Evolutionary conservation across 2,113 vertebrate genomes (phyloP), one percentile per base, ranked within the genome.

Genomic region (Corydoras maculifer): DNA sequence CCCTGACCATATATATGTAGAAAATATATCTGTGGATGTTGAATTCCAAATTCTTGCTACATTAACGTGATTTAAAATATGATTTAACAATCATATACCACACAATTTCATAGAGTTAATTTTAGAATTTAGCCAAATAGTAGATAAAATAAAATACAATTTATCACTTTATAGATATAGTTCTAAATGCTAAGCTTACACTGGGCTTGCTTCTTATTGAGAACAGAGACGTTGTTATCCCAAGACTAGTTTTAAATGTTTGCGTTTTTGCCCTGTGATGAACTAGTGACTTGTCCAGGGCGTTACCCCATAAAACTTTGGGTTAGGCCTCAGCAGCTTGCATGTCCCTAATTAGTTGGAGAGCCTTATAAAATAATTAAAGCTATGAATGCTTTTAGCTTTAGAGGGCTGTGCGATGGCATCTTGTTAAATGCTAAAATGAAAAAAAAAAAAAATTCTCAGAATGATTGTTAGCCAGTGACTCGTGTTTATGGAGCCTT

Each of bases 1-100:
- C 80, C 77, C 65, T 75, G 76, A 83, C 53, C 80, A 84, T 78
- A 83, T 78, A 62, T 14, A 55, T 12, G 62, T 30, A 14, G 48
- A 18, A 48, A 48, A 61, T 61, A 15, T 61, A 32, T 61, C 84
- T 76, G 81, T 78, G 54, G 10, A 31, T 13, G 59, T 15, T 5
- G 54, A 31, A 30, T 48, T 62, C 68, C 49, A 77, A 81, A 84
- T 71, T 78, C n/a, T 68, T 77, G 77, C 81, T 80, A 80, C 57
- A 74, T 84, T 80, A 77, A 66, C 73, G 25, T 59, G 51, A 75
- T 43, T 43, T 43, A 43, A 8, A 43, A 43, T 5, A 43, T 1
- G 4, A 5, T 43, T 43, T 43, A 43, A 43, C 7, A 8, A 48
- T 18, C 58, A 31, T 55, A 70, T 54, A 29, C 59, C 62, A 68